Percentiles rank a stretch among this genome's conserved stretches.
Conservation (phyloP, 2,888 invertebrate species). For the Microchrysa polita region DNA sequence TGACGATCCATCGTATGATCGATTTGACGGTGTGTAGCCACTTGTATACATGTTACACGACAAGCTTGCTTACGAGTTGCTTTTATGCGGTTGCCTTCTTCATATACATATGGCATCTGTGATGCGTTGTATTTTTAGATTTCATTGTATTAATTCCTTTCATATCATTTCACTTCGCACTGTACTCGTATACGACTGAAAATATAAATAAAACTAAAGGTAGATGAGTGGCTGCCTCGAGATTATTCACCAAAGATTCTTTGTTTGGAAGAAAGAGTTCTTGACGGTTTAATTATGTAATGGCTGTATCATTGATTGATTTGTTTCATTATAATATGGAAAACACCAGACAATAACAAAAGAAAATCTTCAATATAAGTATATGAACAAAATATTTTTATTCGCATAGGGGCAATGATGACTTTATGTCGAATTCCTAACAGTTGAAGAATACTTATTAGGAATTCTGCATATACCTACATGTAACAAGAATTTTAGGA, state of each 20-base stretch:
- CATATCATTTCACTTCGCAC: not conserved
- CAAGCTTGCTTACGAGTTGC: no score
- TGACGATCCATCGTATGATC: no score
- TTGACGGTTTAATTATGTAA: not conserved
- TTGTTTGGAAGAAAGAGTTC: not conserved
- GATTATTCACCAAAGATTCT: conserved; percentile 11
- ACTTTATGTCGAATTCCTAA: no score
- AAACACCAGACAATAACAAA: not conserved
- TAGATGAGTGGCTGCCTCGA: not conserved
- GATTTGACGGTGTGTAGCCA: no score
- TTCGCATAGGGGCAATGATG: no score
- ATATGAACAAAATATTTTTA: no score
- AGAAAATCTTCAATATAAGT: no score
- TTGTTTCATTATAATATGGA: conserved; percentile 20
- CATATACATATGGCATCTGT: conserved; percentile 15
- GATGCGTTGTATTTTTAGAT: conserved; percentile 37
- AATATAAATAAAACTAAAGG: not conserved
- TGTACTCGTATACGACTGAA: conserved; percentile 1
- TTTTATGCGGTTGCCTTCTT: not conserved
- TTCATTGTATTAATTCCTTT: conserved; percentile 31
- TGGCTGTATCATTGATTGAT: conserved; percentile 15
- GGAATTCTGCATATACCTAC: no score
- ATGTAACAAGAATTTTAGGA: no score
- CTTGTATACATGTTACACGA: no score
- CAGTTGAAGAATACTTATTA: no score